Conservation (phyloP, 1,140 invertebrate species). For the Pachyrhynchus sulphureomaculatus region DNA sequence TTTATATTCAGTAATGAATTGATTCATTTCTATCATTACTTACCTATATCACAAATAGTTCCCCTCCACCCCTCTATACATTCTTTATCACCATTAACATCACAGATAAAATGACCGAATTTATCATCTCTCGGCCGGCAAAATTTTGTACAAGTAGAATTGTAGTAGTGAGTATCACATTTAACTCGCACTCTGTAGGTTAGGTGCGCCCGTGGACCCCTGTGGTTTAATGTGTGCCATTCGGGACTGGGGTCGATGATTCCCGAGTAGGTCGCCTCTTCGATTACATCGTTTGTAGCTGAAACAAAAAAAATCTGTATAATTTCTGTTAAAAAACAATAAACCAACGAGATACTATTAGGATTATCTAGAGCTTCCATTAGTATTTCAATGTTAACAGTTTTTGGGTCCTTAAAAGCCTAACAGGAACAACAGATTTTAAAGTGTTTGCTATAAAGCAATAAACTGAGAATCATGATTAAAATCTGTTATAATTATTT, state of each 20-base stretch:
- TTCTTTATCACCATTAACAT: conserved; percentile 82
- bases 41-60: conserved; percentile 87
- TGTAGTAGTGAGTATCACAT: conserved; percentile 92
- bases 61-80: conserved; percentile 93
- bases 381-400: too few species aligned
- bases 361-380: too few species aligned
- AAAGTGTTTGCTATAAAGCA: too few species aligned
- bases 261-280: conserved; percentile 85
- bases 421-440: too few species aligned
- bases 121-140: conserved; percentile 89
- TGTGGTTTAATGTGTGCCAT: conserved; percentile 87
- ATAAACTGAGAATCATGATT: too few species aligned
- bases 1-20: too few species aligned
- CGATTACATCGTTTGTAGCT: conserved; percentile 74
- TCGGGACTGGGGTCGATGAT: conserved; percentile 84
- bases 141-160: conserved; percentile 89
- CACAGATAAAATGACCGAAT: conserved; percentile 93
- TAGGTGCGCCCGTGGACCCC: conserved; percentile 71
- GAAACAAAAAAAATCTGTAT: conserved; percentile 44
- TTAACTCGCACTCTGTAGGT: conserved; percentile 87
- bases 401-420: too few species aligned
- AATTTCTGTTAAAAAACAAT: background rate
- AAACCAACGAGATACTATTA: background rate
- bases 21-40: too few species aligned
- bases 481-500: too few species aligned